Evolutionary conservation across 2,797 vertebrate species (phyloP), one percentile per base, ranked within the genome.

Genomic region (Melanogrammus aeglefinus): DNA sequence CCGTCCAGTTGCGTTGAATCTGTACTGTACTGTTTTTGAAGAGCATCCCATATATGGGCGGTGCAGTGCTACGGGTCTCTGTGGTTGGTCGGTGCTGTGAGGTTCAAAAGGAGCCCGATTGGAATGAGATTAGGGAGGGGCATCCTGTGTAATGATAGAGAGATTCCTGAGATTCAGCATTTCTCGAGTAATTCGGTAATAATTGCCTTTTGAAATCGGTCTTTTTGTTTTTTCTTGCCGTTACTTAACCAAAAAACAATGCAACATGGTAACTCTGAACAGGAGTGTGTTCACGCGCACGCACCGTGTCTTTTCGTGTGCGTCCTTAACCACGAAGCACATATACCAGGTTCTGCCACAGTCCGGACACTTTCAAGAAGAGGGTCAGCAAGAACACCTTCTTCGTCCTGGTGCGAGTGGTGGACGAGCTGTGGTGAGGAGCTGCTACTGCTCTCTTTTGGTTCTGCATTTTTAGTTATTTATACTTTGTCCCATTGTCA

Each of bases 381-480:
- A 93, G 97, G 0, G 97, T 99, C 88, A 99, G 97, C 93, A 99
- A 99, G 92, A 99, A 99, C 92, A 99, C 98, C 0, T 99, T 99
- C 94, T 99, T 99, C 0, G 96, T 99, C 85, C 93, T 99, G 91
- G 98, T 99, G 74, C 92, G 98, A 39, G 98, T 99, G 76, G 97
- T 99, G 84, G 98, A 99, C 10, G 98, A 99, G 90, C 93, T 99
- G 81, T 99, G 98, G 98, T 99, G 90, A 99, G 97, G 93, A 21
- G 47, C 44, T 21, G 4, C 31, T 33, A 33, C 31, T 33, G 14
- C 16, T 21, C 18, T 0, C 2, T 75, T 35, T 71, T 31, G 16
- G 12, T 47, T 41, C 9, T 41, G 39, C 41, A 3, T 51, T 51
- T 51, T 18, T 18, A 51, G 16, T 51, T 18, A 16, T 33, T 36